Percentiles rank a stretch among this genome's conserved stretches.
phyloP scores from a whole-genome alignment of 2,797 vertebrate genomes.

The Sphenopsis melanotis region DNA sequence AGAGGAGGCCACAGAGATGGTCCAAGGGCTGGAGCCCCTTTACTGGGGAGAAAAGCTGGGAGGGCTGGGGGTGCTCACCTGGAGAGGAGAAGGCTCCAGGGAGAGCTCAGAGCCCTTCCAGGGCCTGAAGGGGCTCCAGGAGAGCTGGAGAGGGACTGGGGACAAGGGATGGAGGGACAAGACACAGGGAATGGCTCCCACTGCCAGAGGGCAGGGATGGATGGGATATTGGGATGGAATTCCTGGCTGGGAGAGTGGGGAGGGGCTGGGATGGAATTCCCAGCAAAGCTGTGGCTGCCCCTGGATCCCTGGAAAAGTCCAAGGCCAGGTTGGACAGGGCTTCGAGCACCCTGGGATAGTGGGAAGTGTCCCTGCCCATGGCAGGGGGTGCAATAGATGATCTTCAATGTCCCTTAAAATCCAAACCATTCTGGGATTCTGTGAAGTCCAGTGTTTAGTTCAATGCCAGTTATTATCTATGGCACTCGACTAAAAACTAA shows the following conservation, averaged over 20 bases:
- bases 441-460: not conserved
- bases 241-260: fast-evolving
- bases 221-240: not conserved
- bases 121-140: not conserved
- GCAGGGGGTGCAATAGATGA: not conserved
- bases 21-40: not conserved
- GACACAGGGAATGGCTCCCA: not conserved
- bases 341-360: fast-evolving
- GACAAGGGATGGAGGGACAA: not conserved
- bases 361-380: not conserved
- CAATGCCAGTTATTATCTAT: not conserved
- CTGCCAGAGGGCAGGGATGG: not conserved
- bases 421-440: not conserved
- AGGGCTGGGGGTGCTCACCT: not conserved
- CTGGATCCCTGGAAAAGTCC: not conserved
- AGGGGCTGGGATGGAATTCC: not conserved
- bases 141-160: not conserved
- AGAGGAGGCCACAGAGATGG: not conserved
- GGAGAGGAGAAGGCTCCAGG: not conserved
- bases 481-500: not conserved
- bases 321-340: fast-evolving
- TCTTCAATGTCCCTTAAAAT: not conserved
- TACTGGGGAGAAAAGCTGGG: not conserved
- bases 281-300: not conserved
- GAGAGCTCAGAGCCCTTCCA: not conserved